These are phyloP conservation scores for Macropodus opercularis DNA, from an alignment of 2,797 vertebrate species.

Conservation along the genomic window DNA sequence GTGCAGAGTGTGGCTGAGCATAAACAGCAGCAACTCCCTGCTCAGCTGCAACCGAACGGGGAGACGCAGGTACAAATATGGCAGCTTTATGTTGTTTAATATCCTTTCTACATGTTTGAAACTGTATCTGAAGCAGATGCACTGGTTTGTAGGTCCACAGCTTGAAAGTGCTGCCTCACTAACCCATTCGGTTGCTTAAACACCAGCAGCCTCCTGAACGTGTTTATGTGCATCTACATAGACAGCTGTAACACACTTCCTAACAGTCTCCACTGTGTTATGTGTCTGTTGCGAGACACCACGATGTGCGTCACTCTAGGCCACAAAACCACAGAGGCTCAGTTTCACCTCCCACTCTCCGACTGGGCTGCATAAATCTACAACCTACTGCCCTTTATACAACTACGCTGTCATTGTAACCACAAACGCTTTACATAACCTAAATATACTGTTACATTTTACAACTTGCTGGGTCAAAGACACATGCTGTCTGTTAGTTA, in stretches of 20 bases:
- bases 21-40: too few species aligned
- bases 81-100: neutral
- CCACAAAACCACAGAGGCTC: constrained; percentile 44
- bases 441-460: neutral
- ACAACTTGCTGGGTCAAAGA: constrained; percentile 1
- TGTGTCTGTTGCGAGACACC: constrained; percentile 46
- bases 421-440: neutral
- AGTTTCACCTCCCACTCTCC: constrained; percentile 39
- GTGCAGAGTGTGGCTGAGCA: too few species aligned
- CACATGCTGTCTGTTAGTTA: constrained; percentile 4
- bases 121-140: constrained; percentile 1
- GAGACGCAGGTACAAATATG: neutral
- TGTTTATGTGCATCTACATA: constrained; percentile 6
- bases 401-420: constrained; percentile 34
- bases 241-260: constrained; percentile 27
- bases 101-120: neutral
- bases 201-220: constrained; percentile 27
- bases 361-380: constrained; percentile 39
- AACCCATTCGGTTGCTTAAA: constrained; percentile 63
- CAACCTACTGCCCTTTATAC: constrained; percentile 59
- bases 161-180: constrained; percentile 29
- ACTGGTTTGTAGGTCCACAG: constrained; percentile 7
- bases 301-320: constrained; percentile 39
- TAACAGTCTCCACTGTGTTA: constrained; percentile 33
- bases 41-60: too few species aligned